Evolutionary conservation across 2,113 vertebrate species (phyloP).

Genomic region (Peromyscus californicus): DNA sequence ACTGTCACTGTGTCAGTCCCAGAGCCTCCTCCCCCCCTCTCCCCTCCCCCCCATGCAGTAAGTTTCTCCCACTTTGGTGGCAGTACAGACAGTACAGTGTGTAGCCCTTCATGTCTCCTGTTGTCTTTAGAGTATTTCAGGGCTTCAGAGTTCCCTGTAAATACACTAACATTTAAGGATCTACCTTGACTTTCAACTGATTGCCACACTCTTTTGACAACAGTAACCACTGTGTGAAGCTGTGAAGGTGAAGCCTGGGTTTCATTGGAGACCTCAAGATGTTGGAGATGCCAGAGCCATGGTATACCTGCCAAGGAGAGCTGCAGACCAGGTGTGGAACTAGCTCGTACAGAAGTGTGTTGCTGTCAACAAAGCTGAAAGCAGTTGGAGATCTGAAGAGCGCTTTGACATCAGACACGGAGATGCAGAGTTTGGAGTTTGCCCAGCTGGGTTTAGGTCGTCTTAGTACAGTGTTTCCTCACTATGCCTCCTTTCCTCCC

Average conservation of each 20-base stretch:
- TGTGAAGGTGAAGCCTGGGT: neutral
- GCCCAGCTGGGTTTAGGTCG: neutral
- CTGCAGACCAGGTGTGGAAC: neutral
- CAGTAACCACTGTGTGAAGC: neutral
- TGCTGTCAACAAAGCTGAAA: neutral
- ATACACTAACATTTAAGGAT: slow-evolving; percentile 39
- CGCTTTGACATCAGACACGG: neutral
- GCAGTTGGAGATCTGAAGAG: neutral
- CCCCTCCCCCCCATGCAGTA: no score
- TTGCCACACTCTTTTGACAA: neutral
- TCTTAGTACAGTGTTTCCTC: neutral
- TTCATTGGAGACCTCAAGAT: neutral
- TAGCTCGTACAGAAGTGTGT: neutral
- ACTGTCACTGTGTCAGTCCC: neutral
- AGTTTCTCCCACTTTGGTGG: neutral
- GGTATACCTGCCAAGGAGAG: neutral
- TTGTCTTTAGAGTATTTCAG: neutral
- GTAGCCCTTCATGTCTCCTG: neutral
- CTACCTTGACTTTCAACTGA: neutral
- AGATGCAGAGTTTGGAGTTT: neutral
- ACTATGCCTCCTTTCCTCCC: neutral
- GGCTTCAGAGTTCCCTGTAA: neutral
- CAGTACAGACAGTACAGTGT: neutral
- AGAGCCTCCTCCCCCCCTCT: no score
- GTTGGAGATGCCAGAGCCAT: neutral